Base-by-base conservation (phyloP, 2,888 invertebrate genomes). In the Drosophila putrida region DNA sequence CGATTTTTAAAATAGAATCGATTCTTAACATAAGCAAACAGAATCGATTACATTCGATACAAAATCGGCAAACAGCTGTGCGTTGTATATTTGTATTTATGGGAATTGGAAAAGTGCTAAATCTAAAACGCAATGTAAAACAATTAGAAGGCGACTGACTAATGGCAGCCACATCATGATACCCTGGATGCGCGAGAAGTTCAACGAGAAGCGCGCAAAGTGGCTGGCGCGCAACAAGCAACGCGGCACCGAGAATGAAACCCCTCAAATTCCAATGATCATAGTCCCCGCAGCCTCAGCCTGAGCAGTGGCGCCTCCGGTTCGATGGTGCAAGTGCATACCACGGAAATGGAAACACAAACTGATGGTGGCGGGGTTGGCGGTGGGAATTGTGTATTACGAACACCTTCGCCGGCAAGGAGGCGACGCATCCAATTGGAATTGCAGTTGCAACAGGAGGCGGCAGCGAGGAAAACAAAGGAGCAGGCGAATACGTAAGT, bases 131-230 rank as follows among this genome's bases (percentile, higher is more conserved):
- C 13, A 44, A 76, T 78, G 74, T 76, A 69, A 76, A 53, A 10
- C n/a, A 4, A 0, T 15, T 28, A 43, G 2, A 38, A 50, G 20
- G 49, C 47, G 62, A 43, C 68, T 64, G 62, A 43, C 68, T 66
- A 70, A 82, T 80, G 73, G 75, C 60, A 69, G 54, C 62, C 62
- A 65, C 70, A 79, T 54, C 8, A 93, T 93, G 92, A 91, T 93
- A 82, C 91, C 92, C 71, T 93, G 93, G 93, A 90, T 93, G 80
- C 90, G 92, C 77, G 93, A 92, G 70, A 92, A 92, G 82, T 90
- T 93, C 70, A 91, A 91, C 54, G 92, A 92, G 82, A 90, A 91
- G 74, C 91, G 93, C 67, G 91, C 91, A 54, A 90, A 90, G 79
- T 92, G 92, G 92, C 78, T 90, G 67, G 91, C 92, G 67, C 88